These are phyloP conservation scores for Gasteruption jaculator DNA, from an alignment of 2,888 invertebrate genomes.

Conservation along the genomic window DNA sequence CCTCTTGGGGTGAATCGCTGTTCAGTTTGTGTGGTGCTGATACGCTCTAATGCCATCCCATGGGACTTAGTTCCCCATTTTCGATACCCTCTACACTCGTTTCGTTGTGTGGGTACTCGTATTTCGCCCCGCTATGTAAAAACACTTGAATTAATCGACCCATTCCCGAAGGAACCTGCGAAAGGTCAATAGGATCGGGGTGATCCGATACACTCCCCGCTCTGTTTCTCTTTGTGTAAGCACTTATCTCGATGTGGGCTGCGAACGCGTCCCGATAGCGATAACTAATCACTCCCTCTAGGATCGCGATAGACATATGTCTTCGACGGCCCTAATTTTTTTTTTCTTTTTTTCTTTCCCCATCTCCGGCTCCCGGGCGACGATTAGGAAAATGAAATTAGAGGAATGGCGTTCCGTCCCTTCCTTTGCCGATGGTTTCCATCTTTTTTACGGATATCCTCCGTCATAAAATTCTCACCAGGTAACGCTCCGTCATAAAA, in stretches of 20 bases:
- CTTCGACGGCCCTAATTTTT: too few relatives aligned
- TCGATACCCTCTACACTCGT: conserved; percentile 20
- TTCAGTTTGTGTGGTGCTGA: conserved; percentile 47
- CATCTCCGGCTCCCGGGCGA: too few relatives aligned
- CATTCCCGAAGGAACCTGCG: conserved; percentile 46
- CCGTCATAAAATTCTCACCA: too few relatives aligned
- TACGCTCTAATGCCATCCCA: conserved; percentile 47
- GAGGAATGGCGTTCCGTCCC: too few relatives aligned
- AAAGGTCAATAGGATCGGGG: conserved; percentile 47
- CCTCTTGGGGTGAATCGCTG: conserved; percentile 27
- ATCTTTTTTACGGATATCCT: too few relatives aligned
- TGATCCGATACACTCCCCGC: conserved; percentile 14
- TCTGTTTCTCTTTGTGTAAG: too few relatives aligned
- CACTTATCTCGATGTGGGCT: conserved; percentile 32
- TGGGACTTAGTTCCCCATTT: conserved; percentile 32
- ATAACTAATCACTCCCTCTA: conserved; percentile 8
- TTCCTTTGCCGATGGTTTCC: too few relatives aligned
- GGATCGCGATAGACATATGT: too few relatives aligned
- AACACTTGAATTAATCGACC: conserved; percentile 51
- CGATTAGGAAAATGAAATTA: too few relatives aligned
- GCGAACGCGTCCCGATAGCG: conserved; percentile 8
- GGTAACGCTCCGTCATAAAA: too few relatives aligned
- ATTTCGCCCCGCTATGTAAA: conserved; percentile 34
- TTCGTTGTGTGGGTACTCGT: conserved; percentile 24
- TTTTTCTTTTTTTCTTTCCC: too few relatives aligned